Base-by-base conservation (phyloP, 2,888 invertebrate genomes). In the Serrognathus titanus region DNA sequence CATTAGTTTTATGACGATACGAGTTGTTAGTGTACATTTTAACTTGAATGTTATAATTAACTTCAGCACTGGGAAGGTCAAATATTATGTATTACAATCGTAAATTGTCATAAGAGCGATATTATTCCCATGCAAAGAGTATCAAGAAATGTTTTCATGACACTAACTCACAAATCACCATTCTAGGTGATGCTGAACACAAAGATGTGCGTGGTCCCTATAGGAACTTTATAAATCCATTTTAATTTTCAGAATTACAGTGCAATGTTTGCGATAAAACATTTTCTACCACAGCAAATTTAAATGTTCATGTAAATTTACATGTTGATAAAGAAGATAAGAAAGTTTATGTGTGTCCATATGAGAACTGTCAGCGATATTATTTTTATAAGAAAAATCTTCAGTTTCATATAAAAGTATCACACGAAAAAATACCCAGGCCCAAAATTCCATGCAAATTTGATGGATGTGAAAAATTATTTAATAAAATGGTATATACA, bases 361-460 rank as follows among this genome's bases (percentile, higher is more conserved):
- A 68, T 53, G 51, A 65, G n/a, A 59, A 66, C 12, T 73, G 73
- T 55, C 51, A 61, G 9, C 58, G 66, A 20, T 59, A 59, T n/a
- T 73, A 71, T 59, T 60, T 63, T 39, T 66, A 70, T 48, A 69
- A 69, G 47, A 70, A 65, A 37, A 72, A 71, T 58, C 53, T 73
- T 45, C 63, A 49, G 5, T 53, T 31, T 47, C 73, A 73, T 54
- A 68, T 73, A 24, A 62, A 60, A 7, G 53, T 46, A 39, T 63
- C 60, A 43, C 73, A 71, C 51, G 63, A 67, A 51, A 68, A 69
- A 50, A 40, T 64, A 8, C 48, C 53, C 45, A 55, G 48, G 46
- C 59, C 62, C n/a, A 50, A 54, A 41, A 55, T 60, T 20, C 55
- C 57, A 9, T 68, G 68, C 45, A 60, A 63, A 13, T 60, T 64